phyloP scores from a whole-genome alignment of 2,888 invertebrate species.

The Drosophila ezoana region DNA sequence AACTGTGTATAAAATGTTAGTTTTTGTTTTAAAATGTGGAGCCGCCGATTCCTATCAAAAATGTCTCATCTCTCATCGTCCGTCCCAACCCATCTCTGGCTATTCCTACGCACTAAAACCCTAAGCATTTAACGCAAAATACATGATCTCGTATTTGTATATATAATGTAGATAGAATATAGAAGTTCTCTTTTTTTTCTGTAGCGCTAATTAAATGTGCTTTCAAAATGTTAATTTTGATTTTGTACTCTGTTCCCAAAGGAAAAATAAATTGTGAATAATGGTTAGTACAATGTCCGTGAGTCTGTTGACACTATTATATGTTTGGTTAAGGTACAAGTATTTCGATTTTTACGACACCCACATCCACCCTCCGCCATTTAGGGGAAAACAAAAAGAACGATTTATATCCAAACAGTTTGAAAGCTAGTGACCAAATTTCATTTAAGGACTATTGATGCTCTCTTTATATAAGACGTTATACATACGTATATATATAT shows the following conservation, averaged over 20 bases:
- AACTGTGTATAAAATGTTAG: neutral
- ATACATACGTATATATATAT: neutral
- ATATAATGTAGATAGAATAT: constrained; percentile 14
- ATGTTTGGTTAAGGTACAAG: constrained; percentile 14
- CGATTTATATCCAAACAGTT: neutral
- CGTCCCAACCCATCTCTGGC: constrained; percentile 12
- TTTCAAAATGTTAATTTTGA: constrained; percentile 3
- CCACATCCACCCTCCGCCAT: neutral
- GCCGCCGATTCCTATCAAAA: constrained; percentile 43
- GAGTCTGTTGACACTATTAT: neutral
- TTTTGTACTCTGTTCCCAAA: constrained; percentile 26
- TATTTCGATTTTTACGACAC: constrained; percentile 1
- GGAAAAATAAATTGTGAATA: neutral
- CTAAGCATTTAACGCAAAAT: constrained; percentile 56
- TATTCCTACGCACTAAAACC: constrained; percentile 51
- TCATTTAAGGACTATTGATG: neutral
- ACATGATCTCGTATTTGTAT: constrained; percentile 43
- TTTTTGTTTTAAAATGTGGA: constrained; percentile 4
- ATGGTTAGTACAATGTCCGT: constrained; percentile 9
- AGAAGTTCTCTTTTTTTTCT: constrained; percentile 15
- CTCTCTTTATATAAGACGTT: neutral
- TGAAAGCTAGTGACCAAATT: neutral
- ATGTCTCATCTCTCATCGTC: constrained; percentile 14
- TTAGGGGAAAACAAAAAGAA: neutral
- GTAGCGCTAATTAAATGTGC: constrained; percentile 24